Percentiles rank a stretch among this genome's conserved stretches.
These are phyloP conservation scores for Centrocercus urophasianus DNA, from an alignment of 2,113 vertebrate genomes.

Conservation along the genomic window DNA sequence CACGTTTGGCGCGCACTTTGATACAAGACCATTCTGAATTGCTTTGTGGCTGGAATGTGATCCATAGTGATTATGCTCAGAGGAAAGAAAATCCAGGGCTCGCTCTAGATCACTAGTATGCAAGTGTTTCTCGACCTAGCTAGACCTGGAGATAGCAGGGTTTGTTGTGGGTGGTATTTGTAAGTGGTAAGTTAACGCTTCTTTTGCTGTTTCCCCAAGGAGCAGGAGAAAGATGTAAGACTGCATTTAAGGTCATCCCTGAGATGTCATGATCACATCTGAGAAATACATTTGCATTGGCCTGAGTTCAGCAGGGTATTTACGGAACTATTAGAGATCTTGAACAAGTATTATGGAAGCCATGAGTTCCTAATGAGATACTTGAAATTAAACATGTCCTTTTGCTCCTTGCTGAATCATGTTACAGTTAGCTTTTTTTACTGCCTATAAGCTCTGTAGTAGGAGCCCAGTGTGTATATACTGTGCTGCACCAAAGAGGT, in stretches of 20 bases:
- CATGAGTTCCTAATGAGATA: not conserved
- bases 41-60: not conserved
- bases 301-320: not conserved
- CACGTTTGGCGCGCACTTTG: not conserved
- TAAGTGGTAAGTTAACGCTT: not conserved
- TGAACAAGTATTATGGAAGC: not conserved
- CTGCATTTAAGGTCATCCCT: not conserved
- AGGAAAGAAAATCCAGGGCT: not conserved
- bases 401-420: not conserved
- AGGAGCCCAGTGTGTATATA: not conserved
- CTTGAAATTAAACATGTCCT: not conserved
- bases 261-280: not conserved
- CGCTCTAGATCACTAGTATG: not conserved
- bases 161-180: not conserved
- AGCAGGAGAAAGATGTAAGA: fast-evolving
- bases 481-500: not conserved
- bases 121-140: not conserved
- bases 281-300: not conserved
- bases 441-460: not conserved
- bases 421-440: not conserved
- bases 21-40: not conserved
- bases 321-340: not conserved
- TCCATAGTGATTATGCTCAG: not conserved
- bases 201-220: not conserved
- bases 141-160: not conserved